A percentile compares a stretch with the other conserved stretches of the same genome.
Evolutionary conservation across 2,888 invertebrate species (phyloP).

Genomic region (Tetragonisca angustula): DNA sequence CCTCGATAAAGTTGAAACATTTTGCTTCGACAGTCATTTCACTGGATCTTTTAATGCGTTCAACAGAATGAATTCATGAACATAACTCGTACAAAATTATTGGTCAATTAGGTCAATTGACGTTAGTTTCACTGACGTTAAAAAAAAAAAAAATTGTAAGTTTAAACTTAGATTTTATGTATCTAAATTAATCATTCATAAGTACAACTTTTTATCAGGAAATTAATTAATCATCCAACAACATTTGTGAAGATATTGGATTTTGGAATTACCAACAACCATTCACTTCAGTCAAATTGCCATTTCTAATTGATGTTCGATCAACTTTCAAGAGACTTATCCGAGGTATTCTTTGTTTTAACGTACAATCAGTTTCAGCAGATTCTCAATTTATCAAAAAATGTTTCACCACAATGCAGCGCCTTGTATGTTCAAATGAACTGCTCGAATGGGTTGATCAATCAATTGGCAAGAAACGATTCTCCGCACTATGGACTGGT

Average conservation of each 20-base stretch:
- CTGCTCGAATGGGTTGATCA: not conserved
- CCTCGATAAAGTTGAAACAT: slow-evolving; percentile 1
- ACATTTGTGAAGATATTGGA: not conserved
- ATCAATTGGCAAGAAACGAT: not conserved
- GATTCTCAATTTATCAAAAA: not conserved
- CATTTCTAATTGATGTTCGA: not conserved
- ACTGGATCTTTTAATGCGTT: not conserved
- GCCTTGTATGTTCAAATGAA: not conserved
- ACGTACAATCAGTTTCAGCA: not conserved
- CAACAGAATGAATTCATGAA: not conserved
- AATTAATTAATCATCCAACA: not conserved
- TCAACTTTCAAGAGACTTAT: not conserved
- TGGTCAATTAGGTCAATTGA: not conserved
- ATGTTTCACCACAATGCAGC: not conserved
- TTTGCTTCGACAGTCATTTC: not conserved
- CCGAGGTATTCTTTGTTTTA: not conserved
- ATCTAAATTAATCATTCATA: not conserved
- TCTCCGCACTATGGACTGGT: not conserved
- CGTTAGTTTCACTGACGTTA: not conserved
- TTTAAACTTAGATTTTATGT: not conserved
- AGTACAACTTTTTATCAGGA: not conserved
- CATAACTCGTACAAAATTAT: not conserved
- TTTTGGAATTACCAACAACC: not conserved
- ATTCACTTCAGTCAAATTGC: not conserved
- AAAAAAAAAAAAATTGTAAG: no score